Evolutionary conservation across 1,140 invertebrate species (phyloP).

Genomic region (Drosophila suzukii): DNA sequence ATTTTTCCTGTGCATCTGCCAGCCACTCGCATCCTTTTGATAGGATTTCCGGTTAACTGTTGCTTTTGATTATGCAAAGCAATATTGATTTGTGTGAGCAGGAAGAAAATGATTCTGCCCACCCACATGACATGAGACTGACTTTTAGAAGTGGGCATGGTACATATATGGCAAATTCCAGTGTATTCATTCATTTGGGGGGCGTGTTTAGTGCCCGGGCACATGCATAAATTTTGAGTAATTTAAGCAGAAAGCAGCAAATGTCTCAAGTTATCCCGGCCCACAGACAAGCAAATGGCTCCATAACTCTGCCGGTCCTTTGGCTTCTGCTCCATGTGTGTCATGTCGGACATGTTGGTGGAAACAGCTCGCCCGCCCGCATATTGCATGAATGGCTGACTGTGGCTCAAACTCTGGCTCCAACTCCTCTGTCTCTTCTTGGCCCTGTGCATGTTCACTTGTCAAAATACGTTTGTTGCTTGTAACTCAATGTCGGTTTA

Average conservation of each 20-base stretch:
- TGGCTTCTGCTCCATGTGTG: slow-evolving; percentile 41
- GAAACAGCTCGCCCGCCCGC: slow-evolving; percentile 60
- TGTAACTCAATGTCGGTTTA: slow-evolving; percentile 79
- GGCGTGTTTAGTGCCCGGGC: slow-evolving; percentile 6
- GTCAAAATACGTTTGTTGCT: slow-evolving; percentile 80
- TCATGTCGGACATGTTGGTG: slow-evolving; percentile 77
- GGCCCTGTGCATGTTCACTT: slow-evolving; percentile 72
- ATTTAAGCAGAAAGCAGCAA: slow-evolving; percentile 54
- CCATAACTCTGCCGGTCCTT: slow-evolving; percentile 61
- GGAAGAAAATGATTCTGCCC: slow-evolving; percentile 26
- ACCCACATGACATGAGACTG: slow-evolving; percentile 41
- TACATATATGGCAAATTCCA: neutral
- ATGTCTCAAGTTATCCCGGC: slow-evolving; percentile 45
- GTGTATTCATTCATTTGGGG: slow-evolving; percentile 6
- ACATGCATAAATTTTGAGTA: slow-evolving; percentile 59
- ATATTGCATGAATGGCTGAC: slow-evolving; percentile 68
- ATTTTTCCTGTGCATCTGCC: slow-evolving; percentile 15
- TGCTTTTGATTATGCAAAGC: slow-evolving; percentile 59
- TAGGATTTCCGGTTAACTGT: slow-evolving; percentile 36
- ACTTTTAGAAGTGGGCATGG: slow-evolving; percentile 19
- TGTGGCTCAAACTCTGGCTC: slow-evolving; percentile 24
- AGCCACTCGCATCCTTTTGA: slow-evolving; percentile 23
- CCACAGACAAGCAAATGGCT: slow-evolving; percentile 39
- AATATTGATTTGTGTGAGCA: slow-evolving; percentile 50
- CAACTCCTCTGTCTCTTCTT: slow-evolving; percentile 32